A percentile compares a stretch with the other conserved stretches of the same genome.
Evolutionary conservation across 2,888 invertebrate species (phyloP).

Genomic region (Bursaphelenchus okinawaensis): DNA sequence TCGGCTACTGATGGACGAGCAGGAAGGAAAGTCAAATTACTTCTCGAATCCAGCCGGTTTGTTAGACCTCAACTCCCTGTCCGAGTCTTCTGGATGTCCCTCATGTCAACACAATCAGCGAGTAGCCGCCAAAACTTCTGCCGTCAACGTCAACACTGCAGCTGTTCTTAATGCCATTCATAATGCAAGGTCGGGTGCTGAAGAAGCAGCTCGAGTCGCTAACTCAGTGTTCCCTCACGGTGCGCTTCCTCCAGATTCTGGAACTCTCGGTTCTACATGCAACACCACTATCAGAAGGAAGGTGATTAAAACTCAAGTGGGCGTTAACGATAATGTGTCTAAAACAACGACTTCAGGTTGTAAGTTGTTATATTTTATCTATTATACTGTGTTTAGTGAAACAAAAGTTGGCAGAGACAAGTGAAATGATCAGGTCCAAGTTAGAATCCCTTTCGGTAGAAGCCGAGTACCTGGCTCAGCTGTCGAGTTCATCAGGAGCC

Average conservation of each 20-base stretch:
- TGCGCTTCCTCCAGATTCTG: not conserved
- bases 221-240: not conserved
- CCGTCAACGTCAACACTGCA: not conserved
- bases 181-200: not conserved
- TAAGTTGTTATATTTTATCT: not conserved
- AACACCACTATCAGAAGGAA: not conserved
- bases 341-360: not conserved
- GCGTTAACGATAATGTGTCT: not conserved
- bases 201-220: slow-evolving; percentile 5
- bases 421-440: slow-evolving; percentile 16
- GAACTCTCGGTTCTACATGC: not conserved
- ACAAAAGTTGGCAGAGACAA: slow-evolving; percentile 22
- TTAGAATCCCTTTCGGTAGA: slow-evolving; percentile 12
- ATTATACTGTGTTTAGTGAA: slow-evolving; percentile 12
- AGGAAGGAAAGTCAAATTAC: too few species aligned
- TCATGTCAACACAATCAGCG: not conserved
- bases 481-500: not conserved
- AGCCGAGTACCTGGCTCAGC: not conserved
- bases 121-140: not conserved
- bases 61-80: not conserved
- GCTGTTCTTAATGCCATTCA: not conserved
- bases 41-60: not conserved
- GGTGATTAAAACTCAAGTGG: not conserved
- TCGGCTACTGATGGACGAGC: not conserved
- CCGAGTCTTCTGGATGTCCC: not conserved